phyloP scores from a whole-genome alignment of 2,888 invertebrate genomes.

The Saturnia japonica region DNA sequence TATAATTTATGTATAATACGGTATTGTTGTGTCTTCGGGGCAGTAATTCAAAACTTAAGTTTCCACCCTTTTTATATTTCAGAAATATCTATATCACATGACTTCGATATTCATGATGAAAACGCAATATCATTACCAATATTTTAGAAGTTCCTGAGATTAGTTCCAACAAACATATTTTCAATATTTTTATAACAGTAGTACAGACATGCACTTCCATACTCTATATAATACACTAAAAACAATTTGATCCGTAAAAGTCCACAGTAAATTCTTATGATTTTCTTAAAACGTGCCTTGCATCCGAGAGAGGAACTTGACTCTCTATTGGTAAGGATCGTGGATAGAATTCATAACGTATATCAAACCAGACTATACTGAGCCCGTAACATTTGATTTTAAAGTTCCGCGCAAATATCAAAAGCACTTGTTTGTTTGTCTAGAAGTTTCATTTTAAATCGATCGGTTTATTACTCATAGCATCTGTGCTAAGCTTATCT shows the following conservation, averaged over 20 bases:
- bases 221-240: too few species aligned
- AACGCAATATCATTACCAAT: too few species aligned
- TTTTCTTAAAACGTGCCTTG: constrained; percentile 6
- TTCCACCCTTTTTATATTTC: too few species aligned
- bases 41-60: too few species aligned
- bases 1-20: too few species aligned
- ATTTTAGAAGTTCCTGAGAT: too few species aligned
- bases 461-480: neutral
- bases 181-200: too few species aligned
- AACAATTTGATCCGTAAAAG: neutral
- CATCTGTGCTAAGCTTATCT: neutral
- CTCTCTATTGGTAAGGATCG: constrained; percentile 9
- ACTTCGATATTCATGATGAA: too few species aligned
- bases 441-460: neutral
- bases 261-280: constrained; percentile 7
- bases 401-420: neutral
- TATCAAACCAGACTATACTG: neutral
- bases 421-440: neutral
- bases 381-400: neutral
- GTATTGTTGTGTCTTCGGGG: too few species aligned
- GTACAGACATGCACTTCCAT: too few species aligned
- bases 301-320: neutral
- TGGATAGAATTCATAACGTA: constrained; percentile 5
- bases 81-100: too few species aligned
- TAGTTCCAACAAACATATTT: too few species aligned